These are phyloP conservation scores for Tachina grossa DNA, from an alignment of 2,888 invertebrate species.

Conservation along the genomic window DNA sequence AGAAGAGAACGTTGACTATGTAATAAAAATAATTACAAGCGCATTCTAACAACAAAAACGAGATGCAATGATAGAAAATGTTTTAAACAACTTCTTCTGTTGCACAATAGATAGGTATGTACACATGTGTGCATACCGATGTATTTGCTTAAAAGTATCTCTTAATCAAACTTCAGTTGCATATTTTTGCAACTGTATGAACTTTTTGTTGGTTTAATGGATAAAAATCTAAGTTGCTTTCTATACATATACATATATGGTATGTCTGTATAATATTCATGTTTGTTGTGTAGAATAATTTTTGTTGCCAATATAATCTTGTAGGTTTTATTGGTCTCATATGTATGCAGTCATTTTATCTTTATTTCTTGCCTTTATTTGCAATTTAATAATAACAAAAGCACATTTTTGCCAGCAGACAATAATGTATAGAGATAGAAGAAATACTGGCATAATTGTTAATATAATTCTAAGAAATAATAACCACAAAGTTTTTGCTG, in stretches of 20 bases:
- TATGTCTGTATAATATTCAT: conserved; percentile 5
- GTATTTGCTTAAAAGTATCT: not conserved
- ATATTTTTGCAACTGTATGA: conserved; percentile 18
- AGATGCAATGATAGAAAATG: conserved; percentile 26
- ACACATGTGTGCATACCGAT: too few species aligned
- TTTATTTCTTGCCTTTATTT: conserved; percentile 54
- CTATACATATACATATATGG: not conserved
- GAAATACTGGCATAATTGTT: conserved; percentile 37
- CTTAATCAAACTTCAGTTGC: conserved; percentile 25
- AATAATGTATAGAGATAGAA: conserved; percentile 38
- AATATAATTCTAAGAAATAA: conserved; percentile 44
- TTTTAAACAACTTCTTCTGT: not conserved
- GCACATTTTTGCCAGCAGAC: not conserved
- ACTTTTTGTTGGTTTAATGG: not conserved
- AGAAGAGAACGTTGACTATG: conserved; percentile 39
- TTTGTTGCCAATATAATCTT: conserved; percentile 39
- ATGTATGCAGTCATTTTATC: conserved; percentile 48
- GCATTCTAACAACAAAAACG: conserved; percentile 20
- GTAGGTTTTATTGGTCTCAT: conserved; percentile 67
- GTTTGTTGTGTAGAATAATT: conserved; percentile 36
- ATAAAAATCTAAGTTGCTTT: conserved; percentile 27
- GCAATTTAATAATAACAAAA: conserved; percentile 56
- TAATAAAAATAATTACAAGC: conserved; percentile 55
- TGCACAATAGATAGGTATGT: conserved; percentile 1
- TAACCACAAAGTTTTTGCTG: conserved; percentile 30